A percentile compares a stretch with the other conserved stretches of the same genome.
phyloP scores from a whole-genome alignment of 1,140 invertebrate species.

The Periplaneta americana region DNA sequence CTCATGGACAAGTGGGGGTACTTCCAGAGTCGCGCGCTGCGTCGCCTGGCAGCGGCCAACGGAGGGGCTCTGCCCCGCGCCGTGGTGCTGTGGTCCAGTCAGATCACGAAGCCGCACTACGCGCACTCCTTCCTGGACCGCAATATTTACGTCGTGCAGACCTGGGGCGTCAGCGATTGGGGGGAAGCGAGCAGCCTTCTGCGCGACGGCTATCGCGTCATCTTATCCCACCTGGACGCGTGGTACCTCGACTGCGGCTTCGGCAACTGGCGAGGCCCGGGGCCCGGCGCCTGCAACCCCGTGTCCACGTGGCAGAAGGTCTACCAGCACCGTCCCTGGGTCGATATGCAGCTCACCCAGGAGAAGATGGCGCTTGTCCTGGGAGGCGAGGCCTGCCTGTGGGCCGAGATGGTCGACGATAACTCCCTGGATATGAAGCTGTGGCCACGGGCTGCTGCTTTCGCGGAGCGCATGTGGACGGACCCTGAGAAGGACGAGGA shows the following conservation, averaged over 20 bases:
- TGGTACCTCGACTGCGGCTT: constrained; percentile 84
- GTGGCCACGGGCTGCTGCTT: constrained; percentile 73
- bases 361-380: constrained; percentile 42
- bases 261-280: constrained; percentile 66
- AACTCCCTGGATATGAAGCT: constrained; percentile 55
- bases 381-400: constrained; percentile 63
- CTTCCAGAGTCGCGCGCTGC: constrained; percentile 59
- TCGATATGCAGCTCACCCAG: constrained; percentile 30
- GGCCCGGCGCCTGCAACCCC: constrained; percentile 67
- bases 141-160: constrained; percentile 36
- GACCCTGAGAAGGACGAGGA: constrained; percentile 41
- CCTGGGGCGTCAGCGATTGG: constrained; percentile 74
- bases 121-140: constrained; percentile 21
- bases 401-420: constrained; percentile 61
- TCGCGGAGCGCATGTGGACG: constrained; percentile 75
- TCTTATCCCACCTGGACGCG: constrained; percentile 76
- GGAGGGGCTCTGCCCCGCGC: constrained; percentile 53
- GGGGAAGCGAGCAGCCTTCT: constrained; percentile 65
- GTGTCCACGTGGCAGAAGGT: constrained; percentile 79
- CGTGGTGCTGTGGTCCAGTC: constrained; percentile 68
- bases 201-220: constrained; percentile 66
- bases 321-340: constrained; percentile 75
- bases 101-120: constrained; percentile 52
- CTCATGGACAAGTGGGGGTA: constrained; percentile 60
- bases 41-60: constrained; percentile 56